These are phyloP conservation scores for Margaritifera margaritifera DNA, from an alignment of 2,888 invertebrate species.

Conservation along the genomic window DNA sequence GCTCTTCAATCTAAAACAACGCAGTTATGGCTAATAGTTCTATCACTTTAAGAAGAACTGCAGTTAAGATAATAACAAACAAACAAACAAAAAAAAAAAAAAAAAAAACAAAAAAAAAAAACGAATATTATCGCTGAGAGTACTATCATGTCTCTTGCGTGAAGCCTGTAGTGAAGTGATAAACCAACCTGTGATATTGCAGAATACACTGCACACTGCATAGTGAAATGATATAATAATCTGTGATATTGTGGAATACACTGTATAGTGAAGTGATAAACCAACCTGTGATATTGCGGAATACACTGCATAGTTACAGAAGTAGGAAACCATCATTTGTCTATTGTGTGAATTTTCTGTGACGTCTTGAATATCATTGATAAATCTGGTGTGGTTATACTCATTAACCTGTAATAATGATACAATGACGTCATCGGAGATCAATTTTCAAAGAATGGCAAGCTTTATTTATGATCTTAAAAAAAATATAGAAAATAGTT, in stretches of 20 bases:
- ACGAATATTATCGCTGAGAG: too few species aligned
- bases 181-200: slow-evolving; percentile 36
- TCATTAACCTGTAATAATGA: slow-evolving; percentile 17
- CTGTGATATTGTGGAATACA: slow-evolving; percentile 38
- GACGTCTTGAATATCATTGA: slow-evolving; percentile 8
- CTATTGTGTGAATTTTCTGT: slow-evolving; percentile 2
- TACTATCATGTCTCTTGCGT: too few species aligned
- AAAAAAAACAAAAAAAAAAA: too few species aligned
- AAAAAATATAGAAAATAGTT: too few species aligned
- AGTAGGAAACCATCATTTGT: slow-evolving; percentile 54
- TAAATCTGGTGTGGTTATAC: slow-evolving; percentile 8
- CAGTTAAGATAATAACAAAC: too few species aligned
- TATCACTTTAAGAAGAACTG: too few species aligned
- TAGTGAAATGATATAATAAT: slow-evolving; percentile 53
- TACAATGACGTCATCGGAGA: background rate
- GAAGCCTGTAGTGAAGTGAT: too few species aligned
- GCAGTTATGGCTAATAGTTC: too few species aligned
- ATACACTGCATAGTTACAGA: slow-evolving; percentile 58
- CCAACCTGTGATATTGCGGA: slow-evolving; percentile 44
- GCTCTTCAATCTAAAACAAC: too few species aligned
- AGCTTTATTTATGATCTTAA: too few species aligned
- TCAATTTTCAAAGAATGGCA: too few species aligned
- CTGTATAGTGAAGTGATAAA: slow-evolving; percentile 15
- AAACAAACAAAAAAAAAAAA: too few species aligned
- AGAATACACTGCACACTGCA: slow-evolving; percentile 49